Conservation (phyloP, 2,888 invertebrate genomes). For the Drosophila greeni region DNA sequence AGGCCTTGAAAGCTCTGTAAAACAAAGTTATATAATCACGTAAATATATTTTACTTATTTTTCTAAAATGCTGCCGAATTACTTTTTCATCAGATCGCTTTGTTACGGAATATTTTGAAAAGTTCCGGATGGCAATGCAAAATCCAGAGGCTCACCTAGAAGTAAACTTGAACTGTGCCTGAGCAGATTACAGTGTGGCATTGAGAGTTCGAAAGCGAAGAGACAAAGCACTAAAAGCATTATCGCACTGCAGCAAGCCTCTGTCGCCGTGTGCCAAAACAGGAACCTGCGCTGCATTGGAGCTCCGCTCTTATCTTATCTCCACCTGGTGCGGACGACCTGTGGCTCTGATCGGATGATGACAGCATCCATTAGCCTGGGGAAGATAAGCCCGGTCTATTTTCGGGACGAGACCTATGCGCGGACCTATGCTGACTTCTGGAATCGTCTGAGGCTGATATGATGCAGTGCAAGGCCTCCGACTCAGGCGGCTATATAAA, state of each 20-base stretch:
- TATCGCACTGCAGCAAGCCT: slow-evolving; percentile 16
- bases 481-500: slow-evolving; percentile 55
- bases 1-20: neutral
- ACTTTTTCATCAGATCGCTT: neutral
- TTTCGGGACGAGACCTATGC: slow-evolving; percentile 18
- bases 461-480: slow-evolving; percentile 19
- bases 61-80: neutral
- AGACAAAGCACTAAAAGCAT: slow-evolving; percentile 15
- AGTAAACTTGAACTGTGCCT: slow-evolving; percentile 14
- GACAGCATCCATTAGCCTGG: slow-evolving; percentile 12
- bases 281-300: slow-evolving; percentile 2
- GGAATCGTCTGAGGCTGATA: slow-evolving; percentile 21
- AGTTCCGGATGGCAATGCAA: slow-evolving; percentile 20
- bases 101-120: neutral
- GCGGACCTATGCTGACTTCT: slow-evolving; percentile 25
- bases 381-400: slow-evolving; percentile 23
- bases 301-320: slow-evolving; percentile 16
- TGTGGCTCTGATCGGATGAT: slow-evolving; percentile 6
- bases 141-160: slow-evolving; percentile 14
- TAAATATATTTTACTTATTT: neutral
- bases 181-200: slow-evolving; percentile 16
- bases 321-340: slow-evolving; percentile 13
- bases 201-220: slow-evolving; percentile 7
- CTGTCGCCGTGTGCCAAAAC: slow-evolving; percentile 18
- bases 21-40: neutral